phyloP scores from a whole-genome alignment of 1,140 invertebrate species.

The Calosoma granatense region DNA sequence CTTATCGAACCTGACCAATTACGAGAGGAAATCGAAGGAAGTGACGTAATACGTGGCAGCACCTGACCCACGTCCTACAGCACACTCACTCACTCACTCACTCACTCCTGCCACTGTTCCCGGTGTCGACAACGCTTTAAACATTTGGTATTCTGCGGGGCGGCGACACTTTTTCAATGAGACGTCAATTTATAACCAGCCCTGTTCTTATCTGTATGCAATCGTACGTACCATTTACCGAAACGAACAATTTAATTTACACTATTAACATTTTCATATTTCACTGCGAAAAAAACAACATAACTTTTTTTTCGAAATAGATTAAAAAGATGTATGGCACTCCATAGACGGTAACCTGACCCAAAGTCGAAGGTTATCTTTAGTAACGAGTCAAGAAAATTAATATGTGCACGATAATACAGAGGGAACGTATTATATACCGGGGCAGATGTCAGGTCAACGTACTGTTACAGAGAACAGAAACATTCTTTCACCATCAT shows the following conservation, averaged over 20 bases:
- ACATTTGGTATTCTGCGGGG: not conserved
- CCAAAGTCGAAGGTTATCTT: not conserved
- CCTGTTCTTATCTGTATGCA: not conserved
- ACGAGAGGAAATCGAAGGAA: conserved; percentile 7
- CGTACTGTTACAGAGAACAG: not conserved
- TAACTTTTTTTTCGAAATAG: too few species aligned
- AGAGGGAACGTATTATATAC: not conserved
- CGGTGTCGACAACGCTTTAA: not conserved
- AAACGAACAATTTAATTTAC: too few species aligned
- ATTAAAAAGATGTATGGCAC: too few species aligned
- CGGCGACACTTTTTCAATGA: not conserved
- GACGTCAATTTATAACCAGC: conserved; percentile 4
- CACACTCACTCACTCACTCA: too few species aligned
- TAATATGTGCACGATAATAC: not conserved
- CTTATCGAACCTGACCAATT: conserved; percentile 8
- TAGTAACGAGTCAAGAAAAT: not conserved
- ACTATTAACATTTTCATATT: too few species aligned
- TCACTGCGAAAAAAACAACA: too few species aligned
- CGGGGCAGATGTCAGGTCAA: not conserved
- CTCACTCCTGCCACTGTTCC: too few species aligned
- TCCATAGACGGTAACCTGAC: not conserved
- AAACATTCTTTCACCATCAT: not conserved
- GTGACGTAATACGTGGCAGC: conserved; percentile 5
- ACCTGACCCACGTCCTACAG: not conserved
- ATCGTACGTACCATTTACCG: not conserved